Evolutionary conservation across 92 coral and sea anemone genomes (phyloP).

Genomic region (Isaurus tuberculatus): DNA sequence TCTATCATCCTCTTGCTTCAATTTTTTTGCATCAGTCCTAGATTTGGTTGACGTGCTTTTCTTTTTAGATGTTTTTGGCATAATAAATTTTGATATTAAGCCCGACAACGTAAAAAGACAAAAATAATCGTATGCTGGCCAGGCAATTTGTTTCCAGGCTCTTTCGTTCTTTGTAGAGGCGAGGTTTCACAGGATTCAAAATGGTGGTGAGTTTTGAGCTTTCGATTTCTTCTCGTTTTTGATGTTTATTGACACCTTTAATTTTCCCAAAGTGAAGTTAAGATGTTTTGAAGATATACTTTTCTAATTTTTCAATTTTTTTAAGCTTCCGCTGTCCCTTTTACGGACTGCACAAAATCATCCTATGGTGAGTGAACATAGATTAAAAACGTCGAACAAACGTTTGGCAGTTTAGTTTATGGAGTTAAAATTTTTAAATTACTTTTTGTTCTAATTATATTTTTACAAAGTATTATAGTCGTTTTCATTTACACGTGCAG

Average conservation of each 20-base stretch:
- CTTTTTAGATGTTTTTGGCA: slow-evolving; percentile 59
- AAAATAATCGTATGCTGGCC: not conserved
- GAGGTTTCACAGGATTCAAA: slow-evolving; percentile 61
- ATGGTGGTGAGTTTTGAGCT: slow-evolving; percentile 88
- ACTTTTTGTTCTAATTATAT: too few relatives aligned
- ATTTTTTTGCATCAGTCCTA: slow-evolving; percentile 46
- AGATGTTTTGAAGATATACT: not conserved
- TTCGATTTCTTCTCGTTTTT: not conserved
- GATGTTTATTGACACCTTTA: not conserved
- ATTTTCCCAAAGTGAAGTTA: not conserved
- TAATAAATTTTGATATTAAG: not conserved
- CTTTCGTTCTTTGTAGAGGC: slow-evolving; percentile 9
- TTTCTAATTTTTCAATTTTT: too few relatives aligned
- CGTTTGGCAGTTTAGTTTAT: not conserved
- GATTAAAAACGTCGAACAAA: not conserved
- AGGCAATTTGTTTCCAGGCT: not conserved
- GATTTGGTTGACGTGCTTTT: slow-evolving; percentile 30
- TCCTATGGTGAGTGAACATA: slow-evolving; percentile 91
- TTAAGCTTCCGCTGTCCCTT: slow-evolving; percentile 98
- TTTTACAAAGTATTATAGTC: too few relatives aligned
- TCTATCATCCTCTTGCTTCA: slow-evolving; percentile 34
- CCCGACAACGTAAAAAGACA: not conserved
- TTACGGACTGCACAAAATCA: slow-evolving; percentile 98
- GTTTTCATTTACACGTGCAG: too few relatives aligned
- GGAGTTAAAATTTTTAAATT: too few relatives aligned